These are phyloP conservation scores for Porites lobata DNA, from an alignment of 92 coral and sea anemone genomes.

Conservation along the genomic window DNA sequence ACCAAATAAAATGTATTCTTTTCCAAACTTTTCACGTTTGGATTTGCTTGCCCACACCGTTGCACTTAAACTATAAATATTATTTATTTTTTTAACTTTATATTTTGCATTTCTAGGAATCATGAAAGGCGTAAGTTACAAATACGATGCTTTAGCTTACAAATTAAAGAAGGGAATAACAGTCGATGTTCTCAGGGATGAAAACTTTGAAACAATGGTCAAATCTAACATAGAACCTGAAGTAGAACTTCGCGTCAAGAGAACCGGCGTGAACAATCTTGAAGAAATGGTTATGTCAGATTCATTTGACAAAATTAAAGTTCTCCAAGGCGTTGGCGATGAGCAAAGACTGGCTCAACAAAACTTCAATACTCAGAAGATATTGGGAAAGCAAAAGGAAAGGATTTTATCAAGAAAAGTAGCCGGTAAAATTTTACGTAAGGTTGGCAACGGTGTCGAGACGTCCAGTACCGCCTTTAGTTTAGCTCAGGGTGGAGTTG, in stretches of 20 bases:
- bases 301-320: constrained; percentile 23
- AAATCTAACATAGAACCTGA: constrained; percentile 1
- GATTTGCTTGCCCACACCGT: no score
- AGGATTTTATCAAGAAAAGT: background rate
- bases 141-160: background rate
- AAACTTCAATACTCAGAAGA: constrained; percentile 41
- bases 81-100: no score
- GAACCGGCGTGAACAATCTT: constrained; percentile 13
- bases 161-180: constrained; percentile 18
- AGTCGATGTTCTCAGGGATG: constrained; percentile 25
- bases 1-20: no score
- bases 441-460: constrained; percentile 38
- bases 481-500: constrained; percentile 37
- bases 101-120: constrained; percentile 1
- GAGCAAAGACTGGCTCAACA: constrained; percentile 22
- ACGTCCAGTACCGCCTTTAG: constrained; percentile 2
- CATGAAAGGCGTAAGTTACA: constrained; percentile 1
- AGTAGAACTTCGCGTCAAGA: constrained; percentile 14
- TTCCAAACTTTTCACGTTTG: no score
- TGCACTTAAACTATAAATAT: no score
- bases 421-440: background rate
- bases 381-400: background rate
- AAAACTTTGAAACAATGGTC: background rate
- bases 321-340: background rate
- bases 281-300: constrained; percentile 23